A percentile compares a stretch with the other conserved stretches of the same genome.
phyloP scores from a whole-genome alignment of 2,113 vertebrate genomes.

The Varanus salvator region DNA sequence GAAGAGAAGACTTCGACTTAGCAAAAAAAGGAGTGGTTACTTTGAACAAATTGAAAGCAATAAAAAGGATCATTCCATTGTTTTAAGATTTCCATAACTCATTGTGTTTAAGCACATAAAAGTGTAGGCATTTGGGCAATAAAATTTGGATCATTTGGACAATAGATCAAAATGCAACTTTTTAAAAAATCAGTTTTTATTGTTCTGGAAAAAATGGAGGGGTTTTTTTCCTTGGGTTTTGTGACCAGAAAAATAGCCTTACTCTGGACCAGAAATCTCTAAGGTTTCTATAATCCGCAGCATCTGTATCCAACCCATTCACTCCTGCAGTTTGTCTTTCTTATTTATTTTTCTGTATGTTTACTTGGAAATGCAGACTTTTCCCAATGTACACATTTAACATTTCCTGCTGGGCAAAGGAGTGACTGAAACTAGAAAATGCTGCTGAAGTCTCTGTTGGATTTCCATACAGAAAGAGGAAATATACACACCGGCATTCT shows the following conservation, averaged over 20 bases:
- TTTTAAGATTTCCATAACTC: conserved; percentile 76
- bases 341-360: not conserved
- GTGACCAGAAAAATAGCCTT: conserved; percentile 67
- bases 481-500: conserved; percentile 11
- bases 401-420: conserved; percentile 3
- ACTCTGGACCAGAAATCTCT: conserved; percentile 57
- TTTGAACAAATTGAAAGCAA: conserved; percentile 46
- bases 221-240: conserved; percentile 47
- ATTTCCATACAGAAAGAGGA: conserved; percentile 18
- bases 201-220: conserved; percentile 28
- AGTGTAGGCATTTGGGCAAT: conserved; percentile 71
- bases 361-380: not conserved
- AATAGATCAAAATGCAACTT: conserved; percentile 71
- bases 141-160: conserved; percentile 68
- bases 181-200: conserved; percentile 53
- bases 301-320: conserved; percentile 64
- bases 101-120: conserved; percentile 73
- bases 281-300: conserved; percentile 60
- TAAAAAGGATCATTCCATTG: conserved; percentile 72
- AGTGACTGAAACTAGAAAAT: conserved; percentile 32
- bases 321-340: conserved; percentile 16
- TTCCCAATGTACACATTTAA: conserved; percentile 11
- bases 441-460: conserved; percentile 10
- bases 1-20: conserved; percentile 47
- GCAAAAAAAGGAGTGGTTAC: conserved; percentile 54